A percentile compares a stretch with the other conserved stretches of the same genome.
Evolutionary conservation across 2,797 vertebrate genomes (phyloP).

Genomic region (Pangasius macronema): DNA sequence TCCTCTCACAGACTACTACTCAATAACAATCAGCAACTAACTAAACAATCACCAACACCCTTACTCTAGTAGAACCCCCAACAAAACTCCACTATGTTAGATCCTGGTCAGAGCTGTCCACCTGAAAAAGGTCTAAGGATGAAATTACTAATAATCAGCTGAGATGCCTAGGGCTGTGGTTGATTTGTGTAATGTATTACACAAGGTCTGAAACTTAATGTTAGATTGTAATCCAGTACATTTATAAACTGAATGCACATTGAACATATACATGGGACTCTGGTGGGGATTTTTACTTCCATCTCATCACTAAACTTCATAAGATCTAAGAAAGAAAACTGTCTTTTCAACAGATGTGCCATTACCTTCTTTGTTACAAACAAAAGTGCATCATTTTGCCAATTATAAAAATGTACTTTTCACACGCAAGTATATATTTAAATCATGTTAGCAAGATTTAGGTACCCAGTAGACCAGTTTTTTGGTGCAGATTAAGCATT

Average conservation of each 20-base stretch:
- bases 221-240: constrained; percentile 33
- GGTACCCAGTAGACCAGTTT: constrained; percentile 63
- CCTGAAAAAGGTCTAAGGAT: constrained; percentile 4
- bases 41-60: constrained; percentile 1
- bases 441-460: constrained; percentile 72
- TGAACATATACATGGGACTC: constrained; percentile 38
- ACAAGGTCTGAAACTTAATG: constrained; percentile 4
- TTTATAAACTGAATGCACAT: constrained; percentile 31
- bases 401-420: constrained; percentile 22
- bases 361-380: constrained; percentile 15
- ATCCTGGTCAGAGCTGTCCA: constrained; percentile 8
- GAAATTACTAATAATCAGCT: not conserved
- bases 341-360: constrained; percentile 5
- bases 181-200: not conserved
- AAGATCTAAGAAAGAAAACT: constrained; percentile 23
- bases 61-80: not conserved
- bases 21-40: not conserved
- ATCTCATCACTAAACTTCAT: constrained; percentile 26
- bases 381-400: constrained; percentile 11
- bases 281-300: constrained; percentile 31
- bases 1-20: constrained; percentile 3
- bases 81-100: not conserved
- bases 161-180: not conserved
- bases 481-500: constrained; percentile 32
- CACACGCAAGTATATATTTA: constrained; percentile 46